These are phyloP conservation scores for Acrocephalus scirpaceus DNA, from an alignment of 2,797 vertebrate genomes.

Conservation along the genomic window DNA sequence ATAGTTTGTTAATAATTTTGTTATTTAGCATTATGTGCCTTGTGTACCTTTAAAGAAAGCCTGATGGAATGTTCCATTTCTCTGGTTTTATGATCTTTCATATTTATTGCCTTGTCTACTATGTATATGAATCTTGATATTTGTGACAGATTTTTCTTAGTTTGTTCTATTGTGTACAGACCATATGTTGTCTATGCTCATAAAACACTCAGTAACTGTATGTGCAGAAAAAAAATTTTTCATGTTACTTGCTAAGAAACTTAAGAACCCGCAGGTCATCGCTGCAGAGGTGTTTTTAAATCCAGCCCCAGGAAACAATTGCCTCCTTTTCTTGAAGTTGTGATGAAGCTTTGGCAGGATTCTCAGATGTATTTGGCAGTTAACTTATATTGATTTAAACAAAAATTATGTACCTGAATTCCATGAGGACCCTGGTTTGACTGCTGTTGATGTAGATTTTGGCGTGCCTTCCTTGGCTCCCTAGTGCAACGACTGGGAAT, in stretches of 20 bases:
- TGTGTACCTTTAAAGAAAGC: not conserved
- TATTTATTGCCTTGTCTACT: slow-evolving; percentile 41
- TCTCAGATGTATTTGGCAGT: slow-evolving; percentile 26
- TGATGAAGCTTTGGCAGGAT: slow-evolving; percentile 36
- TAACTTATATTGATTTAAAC: slow-evolving; percentile 31
- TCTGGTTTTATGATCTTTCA: slow-evolving; percentile 23
- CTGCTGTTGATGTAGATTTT: slow-evolving; percentile 41
- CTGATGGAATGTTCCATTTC: not conserved
- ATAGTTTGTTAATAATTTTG: not conserved
- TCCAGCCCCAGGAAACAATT: slow-evolving; percentile 29
- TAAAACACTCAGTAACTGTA: slow-evolving; percentile 34
- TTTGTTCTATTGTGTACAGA: not conserved
- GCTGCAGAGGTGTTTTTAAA: slow-evolving; percentile 48
- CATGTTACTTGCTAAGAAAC: not conserved
- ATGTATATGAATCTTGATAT: not conserved
- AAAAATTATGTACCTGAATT: slow-evolving; percentile 42
- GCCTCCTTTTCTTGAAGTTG: not conserved
- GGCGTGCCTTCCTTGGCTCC: not conserved
- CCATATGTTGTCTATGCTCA: not conserved
- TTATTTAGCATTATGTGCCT: not conserved
- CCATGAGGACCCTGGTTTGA: not conserved
- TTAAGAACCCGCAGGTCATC: slow-evolving; percentile 15
- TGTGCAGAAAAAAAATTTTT: not conserved
- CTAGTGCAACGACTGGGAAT: not conserved
- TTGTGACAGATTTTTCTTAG: slow-evolving; percentile 13